These are phyloP conservation scores for Plusia festucae DNA, from an alignment of 2,888 invertebrate genomes.

Conservation along the genomic window DNA sequence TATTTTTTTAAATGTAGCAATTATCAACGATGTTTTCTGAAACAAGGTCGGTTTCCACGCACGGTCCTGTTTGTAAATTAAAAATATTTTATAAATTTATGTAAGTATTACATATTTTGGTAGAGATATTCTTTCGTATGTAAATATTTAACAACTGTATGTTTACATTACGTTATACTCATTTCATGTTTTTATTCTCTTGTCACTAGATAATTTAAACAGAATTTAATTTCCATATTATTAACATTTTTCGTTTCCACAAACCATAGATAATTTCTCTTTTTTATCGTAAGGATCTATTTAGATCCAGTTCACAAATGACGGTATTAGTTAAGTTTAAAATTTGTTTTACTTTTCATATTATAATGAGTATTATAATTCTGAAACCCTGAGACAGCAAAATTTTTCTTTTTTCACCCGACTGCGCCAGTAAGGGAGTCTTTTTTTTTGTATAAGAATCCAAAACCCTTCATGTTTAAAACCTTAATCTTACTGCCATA, in stretches of 20 bases:
- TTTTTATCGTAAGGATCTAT: neutral
- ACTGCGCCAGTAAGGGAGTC: no score
- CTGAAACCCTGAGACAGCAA: neutral
- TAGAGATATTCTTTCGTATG: neutral
- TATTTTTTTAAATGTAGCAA: constrained; percentile 41
- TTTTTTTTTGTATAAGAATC: no score
- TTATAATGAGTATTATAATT: no score
- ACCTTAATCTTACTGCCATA: no score
- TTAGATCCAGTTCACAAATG: neutral
- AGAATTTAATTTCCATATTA: constrained; percentile 1
- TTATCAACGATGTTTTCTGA: neutral
- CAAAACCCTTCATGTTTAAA: no score
- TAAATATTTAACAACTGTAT: neutral
- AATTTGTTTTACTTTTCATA: neutral
- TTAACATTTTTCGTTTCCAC: neutral
- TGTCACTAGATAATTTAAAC: neutral
- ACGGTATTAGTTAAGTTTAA: neutral
- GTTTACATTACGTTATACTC: neutral
- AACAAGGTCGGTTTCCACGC: neutral
- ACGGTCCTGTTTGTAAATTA: neutral
- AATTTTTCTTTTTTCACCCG: no score
- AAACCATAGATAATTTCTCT: neutral
- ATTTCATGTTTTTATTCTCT: neutral
- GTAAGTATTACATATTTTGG: no score
- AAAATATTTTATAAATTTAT: neutral